Percentiles rank a stretch among this genome's conserved stretches.
phyloP scores from a whole-genome alignment of 2,797 vertebrate genomes.

The Todus mexicanus region DNA sequence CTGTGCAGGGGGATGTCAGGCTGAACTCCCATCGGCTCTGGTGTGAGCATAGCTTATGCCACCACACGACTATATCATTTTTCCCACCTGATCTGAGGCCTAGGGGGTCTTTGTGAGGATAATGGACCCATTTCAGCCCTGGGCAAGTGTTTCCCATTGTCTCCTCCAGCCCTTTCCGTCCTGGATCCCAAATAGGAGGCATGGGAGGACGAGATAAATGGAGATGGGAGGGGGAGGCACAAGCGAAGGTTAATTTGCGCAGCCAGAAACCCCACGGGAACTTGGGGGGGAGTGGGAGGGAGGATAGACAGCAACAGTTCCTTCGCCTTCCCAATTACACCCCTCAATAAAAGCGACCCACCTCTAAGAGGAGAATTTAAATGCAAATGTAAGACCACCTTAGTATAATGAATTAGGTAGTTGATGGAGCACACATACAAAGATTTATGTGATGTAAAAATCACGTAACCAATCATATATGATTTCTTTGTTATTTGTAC shows the following conservation, averaged over 20 bases:
- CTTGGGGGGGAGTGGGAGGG: rapidly evolving
- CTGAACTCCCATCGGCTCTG: not conserved
- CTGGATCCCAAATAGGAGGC: not conserved
- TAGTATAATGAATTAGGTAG: not conserved
- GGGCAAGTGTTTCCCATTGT: not conserved
- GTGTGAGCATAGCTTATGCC: rapidly evolving
- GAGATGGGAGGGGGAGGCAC: not conserved
- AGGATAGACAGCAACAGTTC: not conserved
- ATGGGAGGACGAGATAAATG: rapidly evolving
- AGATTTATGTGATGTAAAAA: not conserved
- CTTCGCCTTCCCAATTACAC: not conserved
- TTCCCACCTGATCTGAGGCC: not conserved
- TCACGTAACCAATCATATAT: not conserved
- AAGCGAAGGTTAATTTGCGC: not conserved
- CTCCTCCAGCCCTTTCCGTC: not conserved
- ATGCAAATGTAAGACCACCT: not conserved
- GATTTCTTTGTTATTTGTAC: not conserved
- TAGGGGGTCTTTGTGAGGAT: not conserved
- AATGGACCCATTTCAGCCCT: not conserved
- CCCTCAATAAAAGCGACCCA: not conserved
- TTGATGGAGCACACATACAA: not conserved
- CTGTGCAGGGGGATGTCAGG: rapidly evolving
- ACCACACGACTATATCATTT: not conserved
- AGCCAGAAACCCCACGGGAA: rapidly evolving
- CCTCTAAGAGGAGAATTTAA: not conserved